Evolutionary conservation across 2,113 vertebrate genomes (phyloP), one percentile per base, ranked within the genome.

Genomic region (Thryonomys swinderianus): DNA sequence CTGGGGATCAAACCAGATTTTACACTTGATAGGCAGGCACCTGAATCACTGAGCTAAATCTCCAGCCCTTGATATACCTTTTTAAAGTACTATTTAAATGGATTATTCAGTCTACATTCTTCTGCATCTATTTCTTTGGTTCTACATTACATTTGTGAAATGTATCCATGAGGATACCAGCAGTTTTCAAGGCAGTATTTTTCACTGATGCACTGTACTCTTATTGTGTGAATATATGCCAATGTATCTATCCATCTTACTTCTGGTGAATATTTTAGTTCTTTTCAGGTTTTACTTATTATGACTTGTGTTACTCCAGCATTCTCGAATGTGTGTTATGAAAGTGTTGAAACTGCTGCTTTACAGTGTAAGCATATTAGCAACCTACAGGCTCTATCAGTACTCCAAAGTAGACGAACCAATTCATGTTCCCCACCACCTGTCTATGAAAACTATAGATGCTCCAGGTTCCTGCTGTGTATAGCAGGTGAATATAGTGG

Each of bases 401-500:
- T 34, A 13, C 40, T 45, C 23, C 55, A 84, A 69, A 61, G 32
- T 8, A 27, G 16, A 0, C 32, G 81, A 17, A 34, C 5, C 13
- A 57, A 90, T 18, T 25, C 16, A 30, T 0, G 2, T 20, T 48
- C 5, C 34, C 66, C 21, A 71, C 3, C 13, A 42, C 13, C 1
- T 37, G 2, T 18, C 61, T 12, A 66, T 10, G 34, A 90, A 82
- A 62, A n/a, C 1, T 27, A 42, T 4, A 2, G 30, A 4, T 59
- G 67, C 42, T 16, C 14, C 85, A 40, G 0, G n/a, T 42, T 64
- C 42, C 69, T 53, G 34, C n/a, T 59, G 66, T 20, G 14, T 55
- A 55, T 14, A 78, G 12, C 2, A 51, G 40, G 20, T 40, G 9
- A 10, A 0, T 34, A 0, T 3, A 12, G 4, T 14, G 13, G 27